Evolutionary conservation across 2,888 invertebrate genomes (phyloP), one percentile per base, ranked within the genome.

Genomic region (Uropetala carovei): DNA sequence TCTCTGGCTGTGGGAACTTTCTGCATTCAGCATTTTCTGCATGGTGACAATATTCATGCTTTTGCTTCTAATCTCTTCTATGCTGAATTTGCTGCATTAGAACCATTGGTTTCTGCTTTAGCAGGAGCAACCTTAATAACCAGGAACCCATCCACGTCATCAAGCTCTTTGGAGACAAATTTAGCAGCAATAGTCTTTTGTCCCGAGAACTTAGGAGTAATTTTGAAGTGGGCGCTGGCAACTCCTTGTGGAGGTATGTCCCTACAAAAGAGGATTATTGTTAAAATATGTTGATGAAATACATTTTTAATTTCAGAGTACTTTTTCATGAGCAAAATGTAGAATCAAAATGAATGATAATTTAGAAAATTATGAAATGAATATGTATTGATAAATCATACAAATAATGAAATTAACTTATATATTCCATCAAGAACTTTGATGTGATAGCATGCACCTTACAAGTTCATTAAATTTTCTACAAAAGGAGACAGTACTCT

Each of bases 101-200:
- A 89, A 11, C 89, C 89, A 89, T 89, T 89, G 8, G 89, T 89
- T n/a, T 89, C 89, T 18, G 89, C 89, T 64, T 89, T 89, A 64
- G 89, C 60, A 64, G 89, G 89, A 43, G 89, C 89, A 89, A 98
- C 97, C 95, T 96, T 96, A 93, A 98, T 97, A 92, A 97, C 96
- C n/a, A 97, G 95, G 95, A 97, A 98, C 1, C 99, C 99, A 94
- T 99, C 98, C 3, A 99, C 98, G 94, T 99, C 99, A 93, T 97
- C 97, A 94, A 99, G 96, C 95, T 99, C 98, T 94, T 97, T 98
- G 16, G 98, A 98, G 91, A 96, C 96, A 95, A 99, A 99, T 94
- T 98, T 99, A 30, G 97, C 98, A 56, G 97, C 97, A 93, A 99
- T 97, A 27, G 98, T 98, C 93, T 97, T 97, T 68, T 97, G 96